A percentile compares a stretch with the other conserved stretches of the same genome.
Conservation (phyloP, 2,797 vertebrate species). For the Pelobates cultripes region DNA sequence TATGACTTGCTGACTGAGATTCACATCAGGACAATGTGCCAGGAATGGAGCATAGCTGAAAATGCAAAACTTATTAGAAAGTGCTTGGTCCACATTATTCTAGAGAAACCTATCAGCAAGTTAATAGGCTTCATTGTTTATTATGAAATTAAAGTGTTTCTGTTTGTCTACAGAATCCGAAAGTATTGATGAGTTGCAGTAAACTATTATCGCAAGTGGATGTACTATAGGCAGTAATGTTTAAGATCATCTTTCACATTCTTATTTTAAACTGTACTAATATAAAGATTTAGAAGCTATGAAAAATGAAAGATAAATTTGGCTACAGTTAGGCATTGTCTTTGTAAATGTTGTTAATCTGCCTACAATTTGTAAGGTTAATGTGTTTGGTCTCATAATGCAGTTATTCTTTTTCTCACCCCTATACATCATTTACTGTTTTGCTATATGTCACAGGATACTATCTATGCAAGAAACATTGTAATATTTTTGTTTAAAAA, state of each 20-base stretch:
- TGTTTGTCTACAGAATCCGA: neutral
- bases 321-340: neutral
- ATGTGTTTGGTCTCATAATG: too few species aligned
- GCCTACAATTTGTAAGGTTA: too few species aligned
- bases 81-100: constrained; percentile 4
- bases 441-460: too few species aligned
- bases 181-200: neutral
- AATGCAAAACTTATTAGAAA: constrained; percentile 2
- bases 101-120: neutral
- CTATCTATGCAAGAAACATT: too few species aligned
- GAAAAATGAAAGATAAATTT: neutral
- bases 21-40: constrained; percentile 3
- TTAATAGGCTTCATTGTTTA: neutral
- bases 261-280: neutral
- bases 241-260: neutral
- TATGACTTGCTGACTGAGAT: constrained; percentile 5
- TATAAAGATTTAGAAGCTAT: neutral
- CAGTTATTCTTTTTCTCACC: too few species aligned
- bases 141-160: neutral
- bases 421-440: too few species aligned
- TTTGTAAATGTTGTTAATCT: too few species aligned
- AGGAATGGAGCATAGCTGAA: constrained; percentile 10
- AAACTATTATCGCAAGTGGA: neutral
- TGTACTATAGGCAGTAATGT: neutral
- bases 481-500: too few species aligned